A percentile compares a stretch with the other conserved stretches of the same genome.
phyloP scores from a whole-genome alignment of 2,888 invertebrate genomes.

The Hartigia nigra region DNA sequence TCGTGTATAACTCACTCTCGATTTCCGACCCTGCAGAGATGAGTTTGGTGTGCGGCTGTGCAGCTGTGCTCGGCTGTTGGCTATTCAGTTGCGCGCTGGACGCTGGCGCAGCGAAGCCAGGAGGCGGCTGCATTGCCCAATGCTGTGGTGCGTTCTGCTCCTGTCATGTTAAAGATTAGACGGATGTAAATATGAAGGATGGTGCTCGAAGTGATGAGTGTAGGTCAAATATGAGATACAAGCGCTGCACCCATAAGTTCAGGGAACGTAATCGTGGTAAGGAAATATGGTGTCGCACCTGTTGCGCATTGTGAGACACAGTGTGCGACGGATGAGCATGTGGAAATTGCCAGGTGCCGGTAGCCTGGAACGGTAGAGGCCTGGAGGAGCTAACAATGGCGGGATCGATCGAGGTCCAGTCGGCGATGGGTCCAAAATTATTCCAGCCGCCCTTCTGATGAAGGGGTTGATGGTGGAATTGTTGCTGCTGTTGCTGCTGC shows the following conservation, averaged over 20 bases:
- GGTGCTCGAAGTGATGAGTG: not conserved
- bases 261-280: not conserved
- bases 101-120: slow-evolving; percentile 60
- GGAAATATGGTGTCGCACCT: slow-evolving; percentile 39
- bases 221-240: not conserved
- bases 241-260: not conserved
- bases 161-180: slow-evolving; percentile 27
- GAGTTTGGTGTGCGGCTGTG: slow-evolving; percentile 64
- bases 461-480: slow-evolving; percentile 63
- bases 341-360: slow-evolving; percentile 63
- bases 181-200: not conserved
- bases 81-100: slow-evolving; percentile 56
- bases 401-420: slow-evolving; percentile 94
- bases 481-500: slow-evolving; percentile 61
- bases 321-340: slow-evolving; percentile 60
- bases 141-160: slow-evolving; percentile 61
- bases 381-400: slow-evolving; percentile 86
- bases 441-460: slow-evolving; percentile 63
- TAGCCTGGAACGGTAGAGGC: slow-evolving; percentile 64
- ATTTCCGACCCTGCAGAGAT: slow-evolving; percentile 64
- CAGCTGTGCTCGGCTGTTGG: slow-evolving; percentile 59
- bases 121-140: slow-evolving; percentile 65
- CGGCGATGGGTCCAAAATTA: slow-evolving; percentile 70
- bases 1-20: slow-evolving; percentile 52
- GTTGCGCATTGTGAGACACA: slow-evolving; percentile 61